A percentile compares a stretch with the other conserved stretches of the same genome.
Evolutionary conservation across 2,113 vertebrate species (phyloP).

Genomic region (Pluvialis apricaria): DNA sequence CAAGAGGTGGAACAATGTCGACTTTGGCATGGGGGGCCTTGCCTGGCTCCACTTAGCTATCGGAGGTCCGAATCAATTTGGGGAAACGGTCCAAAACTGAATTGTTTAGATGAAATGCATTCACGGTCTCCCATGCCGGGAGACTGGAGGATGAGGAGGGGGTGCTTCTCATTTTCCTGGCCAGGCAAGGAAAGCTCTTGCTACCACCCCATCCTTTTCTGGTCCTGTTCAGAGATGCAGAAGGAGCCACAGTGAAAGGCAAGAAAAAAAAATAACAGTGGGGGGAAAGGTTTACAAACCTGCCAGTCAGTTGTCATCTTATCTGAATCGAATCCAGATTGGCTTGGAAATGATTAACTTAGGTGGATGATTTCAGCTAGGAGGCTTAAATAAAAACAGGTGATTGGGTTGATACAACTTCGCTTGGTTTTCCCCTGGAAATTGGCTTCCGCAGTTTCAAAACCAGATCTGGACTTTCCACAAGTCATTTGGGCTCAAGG

Average conservation of each 20-base stretch:
- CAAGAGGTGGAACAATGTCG: background rate
- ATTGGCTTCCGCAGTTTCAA: background rate
- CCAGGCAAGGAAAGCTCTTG: background rate
- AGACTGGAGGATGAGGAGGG: background rate
- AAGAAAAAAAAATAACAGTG: background rate
- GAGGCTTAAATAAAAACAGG: constrained; percentile 47
- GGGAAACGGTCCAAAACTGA: background rate
- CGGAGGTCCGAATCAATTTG: background rate
- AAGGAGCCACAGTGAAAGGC: background rate
- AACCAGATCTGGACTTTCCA: background rate
- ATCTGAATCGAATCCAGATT: constrained; percentile 25
- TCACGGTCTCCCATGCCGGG: background rate
- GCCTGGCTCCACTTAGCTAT: background rate
- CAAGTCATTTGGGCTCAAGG: background rate
- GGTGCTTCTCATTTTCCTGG: background rate
- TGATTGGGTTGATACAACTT: background rate
- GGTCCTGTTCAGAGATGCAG: background rate
- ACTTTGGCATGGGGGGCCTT: background rate
- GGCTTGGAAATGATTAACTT: background rate
- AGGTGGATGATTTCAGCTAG: constrained; percentile 35
- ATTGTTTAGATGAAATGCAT: constrained; percentile 13
- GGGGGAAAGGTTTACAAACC: background rate
- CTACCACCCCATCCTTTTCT: background rate
- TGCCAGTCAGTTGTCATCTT: background rate
- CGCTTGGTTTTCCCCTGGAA: background rate